Conservation (phyloP, 2,888 invertebrate genomes). For the Oscheius sp. region DNA sequence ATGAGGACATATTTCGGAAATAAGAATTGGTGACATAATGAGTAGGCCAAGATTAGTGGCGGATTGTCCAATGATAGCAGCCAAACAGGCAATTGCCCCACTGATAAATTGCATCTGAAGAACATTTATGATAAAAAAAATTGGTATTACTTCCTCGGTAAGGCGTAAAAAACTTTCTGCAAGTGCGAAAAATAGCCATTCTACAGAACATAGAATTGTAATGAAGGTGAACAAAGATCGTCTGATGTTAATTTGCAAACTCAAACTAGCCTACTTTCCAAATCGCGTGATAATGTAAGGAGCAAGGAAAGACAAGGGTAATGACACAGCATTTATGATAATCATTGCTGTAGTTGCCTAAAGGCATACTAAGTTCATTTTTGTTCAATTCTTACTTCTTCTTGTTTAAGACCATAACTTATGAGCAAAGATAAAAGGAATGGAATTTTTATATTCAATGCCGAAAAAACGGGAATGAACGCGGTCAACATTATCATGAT, state of each 20-base stretch:
- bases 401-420: slow-evolving; percentile 56
- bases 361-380: neutral
- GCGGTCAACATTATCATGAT: slow-evolving; percentile 57
- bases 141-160: slow-evolving; percentile 18
- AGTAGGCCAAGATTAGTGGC: slow-evolving; percentile 61
- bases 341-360: slow-evolving; percentile 56
- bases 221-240: slow-evolving; percentile 59
- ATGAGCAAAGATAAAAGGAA: slow-evolving; percentile 58
- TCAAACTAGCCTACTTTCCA: slow-evolving; percentile 35
- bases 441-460: slow-evolving; percentile 63
- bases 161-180: slow-evolving; percentile 53
- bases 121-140: neutral
- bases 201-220: slow-evolving; percentile 53
- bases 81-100: slow-evolving; percentile 38
- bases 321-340: slow-evolving; percentile 46
- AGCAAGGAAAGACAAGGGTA: slow-evolving; percentile 57
- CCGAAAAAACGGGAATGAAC: slow-evolving; percentile 61
- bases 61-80: slow-evolving; percentile 51
- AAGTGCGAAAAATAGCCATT: slow-evolving; percentile 54
- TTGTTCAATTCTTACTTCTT: slow-evolving; percentile 32
- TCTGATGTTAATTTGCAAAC: slow-evolving; percentile 9
- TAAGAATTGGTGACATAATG: slow-evolving; percentile 62
- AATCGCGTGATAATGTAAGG: slow-evolving; percentile 58
- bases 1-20: slow-evolving; percentile 64
- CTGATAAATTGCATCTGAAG: neutral